phyloP scores from a whole-genome alignment of 2,113 vertebrate genomes.

The Mohoua ochrocephala region DNA sequence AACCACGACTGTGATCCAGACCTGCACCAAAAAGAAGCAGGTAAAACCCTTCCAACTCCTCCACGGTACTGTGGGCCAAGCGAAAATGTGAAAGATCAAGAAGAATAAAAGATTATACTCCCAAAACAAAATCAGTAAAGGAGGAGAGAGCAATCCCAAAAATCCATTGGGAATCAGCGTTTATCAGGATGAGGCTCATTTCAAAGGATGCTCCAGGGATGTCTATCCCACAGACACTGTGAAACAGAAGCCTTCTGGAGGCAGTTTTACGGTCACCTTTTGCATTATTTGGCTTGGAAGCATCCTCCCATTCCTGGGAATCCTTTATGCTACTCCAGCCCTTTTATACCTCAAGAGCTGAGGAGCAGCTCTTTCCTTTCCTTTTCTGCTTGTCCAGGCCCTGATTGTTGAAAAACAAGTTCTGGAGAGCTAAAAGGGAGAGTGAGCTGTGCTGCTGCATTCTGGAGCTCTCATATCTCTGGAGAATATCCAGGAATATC shows the following conservation, averaged over 20 bases:
- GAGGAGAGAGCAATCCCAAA: background rate
- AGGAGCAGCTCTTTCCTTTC: background rate
- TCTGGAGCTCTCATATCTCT: background rate
- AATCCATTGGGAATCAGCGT: background rate
- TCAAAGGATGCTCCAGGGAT: background rate
- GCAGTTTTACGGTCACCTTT: background rate
- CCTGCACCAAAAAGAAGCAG: background rate
- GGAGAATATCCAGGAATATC: background rate
- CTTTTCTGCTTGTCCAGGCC: background rate
- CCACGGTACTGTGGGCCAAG: background rate
- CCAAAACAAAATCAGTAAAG: background rate
- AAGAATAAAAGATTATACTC: background rate
- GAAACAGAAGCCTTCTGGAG: background rate
- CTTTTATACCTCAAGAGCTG: background rate
- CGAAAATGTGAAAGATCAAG: background rate
- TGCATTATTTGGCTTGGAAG: background rate
- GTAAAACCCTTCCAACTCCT: background rate
- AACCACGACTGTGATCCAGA: background rate
- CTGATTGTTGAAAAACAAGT: background rate
- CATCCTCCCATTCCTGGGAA: background rate
- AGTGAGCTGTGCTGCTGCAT: background rate
- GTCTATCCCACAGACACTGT: fast-evolving
- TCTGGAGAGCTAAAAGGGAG: background rate
- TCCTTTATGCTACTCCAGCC: background rate
- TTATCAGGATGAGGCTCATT: background rate